A percentile compares a stretch with the other conserved stretches of the same genome.
phyloP scores from a whole-genome alignment of 2,797 vertebrate genomes.

The Poecile montanus region DNA sequence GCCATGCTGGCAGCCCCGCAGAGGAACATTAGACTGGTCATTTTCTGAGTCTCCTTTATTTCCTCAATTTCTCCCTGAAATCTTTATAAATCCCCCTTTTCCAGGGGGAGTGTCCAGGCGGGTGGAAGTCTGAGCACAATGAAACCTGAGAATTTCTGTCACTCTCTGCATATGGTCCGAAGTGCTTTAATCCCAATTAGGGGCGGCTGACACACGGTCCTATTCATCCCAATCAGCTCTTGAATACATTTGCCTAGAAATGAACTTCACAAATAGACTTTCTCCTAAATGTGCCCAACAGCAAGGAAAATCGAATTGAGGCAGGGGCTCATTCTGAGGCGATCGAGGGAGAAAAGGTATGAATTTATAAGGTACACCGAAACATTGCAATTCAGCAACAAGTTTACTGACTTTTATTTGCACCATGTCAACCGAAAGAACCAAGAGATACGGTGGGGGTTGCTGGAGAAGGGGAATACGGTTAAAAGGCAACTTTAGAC shows the following conservation, averaged over 20 bases:
- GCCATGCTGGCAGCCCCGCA: conserved; percentile 32
- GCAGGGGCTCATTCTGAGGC: conserved; percentile 88
- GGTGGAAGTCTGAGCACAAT: conserved; percentile 87
- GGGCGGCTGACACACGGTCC: conserved; percentile 98
- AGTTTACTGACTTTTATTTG: conserved; percentile 93
- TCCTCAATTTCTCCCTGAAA: conserved; percentile 70
- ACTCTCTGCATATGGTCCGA: conserved; percentile 93
- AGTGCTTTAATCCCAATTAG: conserved; percentile 99
- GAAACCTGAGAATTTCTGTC: conserved; percentile 93
- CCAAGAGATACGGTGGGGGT: conserved; percentile 79
- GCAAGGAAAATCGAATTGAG: conserved; percentile 97
- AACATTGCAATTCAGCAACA: conserved; percentile 95
- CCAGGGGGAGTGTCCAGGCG: conserved; percentile 76
- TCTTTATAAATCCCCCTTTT: conserved; percentile 70
- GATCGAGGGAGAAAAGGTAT: conserved; percentile 93
- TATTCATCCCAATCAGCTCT: conserved; percentile 88
- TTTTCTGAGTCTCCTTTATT: conserved; percentile 69
- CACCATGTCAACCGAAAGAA: conserved; percentile 89
- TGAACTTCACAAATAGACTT: conserved; percentile 95
- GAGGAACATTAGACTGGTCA: conserved; percentile 40
- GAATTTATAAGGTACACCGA: conserved; percentile 99
- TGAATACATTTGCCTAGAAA: conserved; percentile 99
- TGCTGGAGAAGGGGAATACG: conserved; percentile 73
- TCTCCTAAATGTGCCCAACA: conserved; percentile 92
- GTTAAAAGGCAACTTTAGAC: conserved; percentile 86